Base-by-base conservation (phyloP, 2,888 invertebrate genomes). In the Epicampocera succincta region DNA sequence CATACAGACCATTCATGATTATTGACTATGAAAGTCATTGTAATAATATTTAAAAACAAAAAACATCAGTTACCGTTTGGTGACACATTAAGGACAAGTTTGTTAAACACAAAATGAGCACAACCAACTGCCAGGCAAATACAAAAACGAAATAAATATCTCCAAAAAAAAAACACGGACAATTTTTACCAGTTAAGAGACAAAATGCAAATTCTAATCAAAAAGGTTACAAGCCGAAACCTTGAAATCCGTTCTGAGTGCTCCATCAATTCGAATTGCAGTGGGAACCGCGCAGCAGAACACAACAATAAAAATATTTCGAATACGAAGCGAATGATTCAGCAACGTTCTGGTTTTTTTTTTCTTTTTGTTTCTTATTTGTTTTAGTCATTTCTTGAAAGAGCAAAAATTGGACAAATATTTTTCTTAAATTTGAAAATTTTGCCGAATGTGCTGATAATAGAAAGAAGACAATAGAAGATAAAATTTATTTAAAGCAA, bases 1-100 rank as follows among this genome's bases (percentile, higher is more conserved):
- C 9, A 33, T 3, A 9, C 33, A 33, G 25, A 33, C 29, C 33
- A 82, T 71, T 82, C 78, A 82, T 75, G 82, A 78, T 78, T 78
- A 78, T 82, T 82, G 82, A 82, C 78, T 82, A 78, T 82, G 73
- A 75, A 38, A 73, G 56, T 75, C 69, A 71, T 74, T 82, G 74
- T 75, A 71, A 75, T 17, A 75, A 78, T 82, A 75, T 82, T 82
- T 78, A 78, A 78, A 82, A 82, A 78, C 71, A 78, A 82, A 82
- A 78, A 71, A 78, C 82, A 82, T 82, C 82, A 82, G 78, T 82
- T 82, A 82, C 82, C 82, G 74, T 82, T 82, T 74, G 78, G 82
- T 82, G 82, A 82, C 82, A 82, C 78, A 82, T 82, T 82, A 82
- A 82, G 82, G 82, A 82, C 82, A 82, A 82, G 82, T 82, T 75